A percentile compares a stretch with the other conserved stretches of the same genome.
These are phyloP conservation scores for Lycaena phlaeas DNA, from an alignment of 2,888 invertebrate genomes.

Conservation along the genomic window DNA sequence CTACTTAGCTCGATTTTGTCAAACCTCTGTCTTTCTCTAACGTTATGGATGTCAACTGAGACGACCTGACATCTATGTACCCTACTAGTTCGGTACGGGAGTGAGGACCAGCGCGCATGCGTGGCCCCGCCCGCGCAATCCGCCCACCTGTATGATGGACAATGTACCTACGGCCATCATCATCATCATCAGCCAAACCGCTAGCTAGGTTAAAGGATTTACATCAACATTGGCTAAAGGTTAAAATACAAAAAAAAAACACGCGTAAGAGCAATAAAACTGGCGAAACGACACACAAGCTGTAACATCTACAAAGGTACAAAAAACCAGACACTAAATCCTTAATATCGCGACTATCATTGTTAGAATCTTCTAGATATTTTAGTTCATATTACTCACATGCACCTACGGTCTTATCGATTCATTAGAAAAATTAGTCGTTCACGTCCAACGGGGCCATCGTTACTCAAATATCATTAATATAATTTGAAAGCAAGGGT, in stretches of 20 bases:
- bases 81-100: slow-evolving; percentile 26
- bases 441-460: slow-evolving; percentile 14
- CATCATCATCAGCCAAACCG: no score
- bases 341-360: slow-evolving; percentile 27
- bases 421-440: slow-evolving; percentile 13
- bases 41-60: slow-evolving; percentile 42
- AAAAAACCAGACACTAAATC: slow-evolving; percentile 41
- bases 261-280: slow-evolving; percentile 38
- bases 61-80: slow-evolving; percentile 32
- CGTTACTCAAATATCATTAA: slow-evolving; percentile 10
- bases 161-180: slow-evolving; percentile 44
- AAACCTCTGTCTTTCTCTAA: slow-evolving; percentile 47
- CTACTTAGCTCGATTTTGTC: slow-evolving; percentile 34
- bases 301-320: slow-evolving; percentile 50
- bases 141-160: slow-evolving; percentile 63
- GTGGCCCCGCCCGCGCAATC: slow-evolving; percentile 56
- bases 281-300: slow-evolving; percentile 60
- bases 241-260: slow-evolving; percentile 23
- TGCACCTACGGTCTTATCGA: slow-evolving; percentile 23
- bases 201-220: slow-evolving; percentile 16
- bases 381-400: slow-evolving; percentile 28
- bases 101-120: slow-evolving; percentile 49
- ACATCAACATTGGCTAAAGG: slow-evolving; percentile 15
- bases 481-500: slow-evolving; percentile 13
- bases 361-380: slow-evolving; percentile 30